These are phyloP conservation scores for Propithecus deckenii DNA, from an alignment of 2,797 vertebrate species.

Conservation along the genomic window DNA sequence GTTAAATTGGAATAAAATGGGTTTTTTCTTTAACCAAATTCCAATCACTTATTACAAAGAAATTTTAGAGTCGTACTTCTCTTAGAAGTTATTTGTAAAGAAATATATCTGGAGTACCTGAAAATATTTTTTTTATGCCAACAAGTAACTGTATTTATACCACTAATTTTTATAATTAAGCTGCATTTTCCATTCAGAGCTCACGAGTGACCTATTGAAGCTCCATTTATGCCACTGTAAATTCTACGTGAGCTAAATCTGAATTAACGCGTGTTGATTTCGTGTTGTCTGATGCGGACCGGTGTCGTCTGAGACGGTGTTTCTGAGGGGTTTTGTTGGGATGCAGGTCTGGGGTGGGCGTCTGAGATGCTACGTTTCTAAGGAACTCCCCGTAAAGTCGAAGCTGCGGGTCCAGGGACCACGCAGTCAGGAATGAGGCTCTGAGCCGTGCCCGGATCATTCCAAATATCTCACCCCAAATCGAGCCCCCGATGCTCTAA, in stretches of 20 bases:
- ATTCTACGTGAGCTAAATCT: neutral
- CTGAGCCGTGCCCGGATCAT: neutral
- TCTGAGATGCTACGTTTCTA: neutral
- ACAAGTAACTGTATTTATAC: too few relatives aligned
- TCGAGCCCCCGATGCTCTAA: neutral
- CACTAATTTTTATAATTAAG: neutral
- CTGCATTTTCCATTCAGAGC: neutral
- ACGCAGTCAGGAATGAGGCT: neutral
- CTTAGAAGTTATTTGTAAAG: neutral
- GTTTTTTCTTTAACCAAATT: neutral
- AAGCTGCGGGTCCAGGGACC: neutral
- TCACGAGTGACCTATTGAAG: neutral
- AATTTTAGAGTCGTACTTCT: neutral
- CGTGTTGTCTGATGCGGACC: neutral
- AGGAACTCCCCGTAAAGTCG: rapidly evolving
- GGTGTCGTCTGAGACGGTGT: neutral
- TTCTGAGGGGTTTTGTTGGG: neutral
- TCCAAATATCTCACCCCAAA: neutral
- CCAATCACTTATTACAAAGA: neutral
- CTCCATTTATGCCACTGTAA: neutral
- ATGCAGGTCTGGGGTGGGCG: neutral
- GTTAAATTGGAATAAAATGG: neutral
- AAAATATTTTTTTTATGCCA: neutral
- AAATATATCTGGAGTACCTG: neutral
- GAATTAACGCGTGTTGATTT: neutral